Base-by-base conservation (phyloP, 2,888 invertebrate genomes). In the Chrysolina americana region DNA sequence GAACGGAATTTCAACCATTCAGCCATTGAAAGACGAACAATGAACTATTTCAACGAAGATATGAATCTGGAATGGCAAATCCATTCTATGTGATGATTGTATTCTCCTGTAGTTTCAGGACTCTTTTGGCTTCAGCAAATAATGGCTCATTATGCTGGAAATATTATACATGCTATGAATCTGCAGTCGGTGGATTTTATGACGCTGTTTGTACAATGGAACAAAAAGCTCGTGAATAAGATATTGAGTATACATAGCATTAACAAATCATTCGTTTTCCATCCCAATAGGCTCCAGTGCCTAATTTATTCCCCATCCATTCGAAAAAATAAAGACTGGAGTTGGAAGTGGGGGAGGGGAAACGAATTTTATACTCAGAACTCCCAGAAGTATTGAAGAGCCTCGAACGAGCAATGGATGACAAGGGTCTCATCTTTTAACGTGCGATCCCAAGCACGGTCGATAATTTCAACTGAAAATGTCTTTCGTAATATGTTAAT, bases 141-240 rank as follows among this genome's bases (percentile, higher is more conserved):
- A 13, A 53, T 21, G 6, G 13, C 13, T 21, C 21, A 53, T 53
- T 53, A 53, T 53, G 13, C 53, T 5, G 53, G 19, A 21, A 53
- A 53, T 53, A 53, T 53, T 13, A n/a, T n/a, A 53, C 53, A 21
- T 21, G 53, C 53, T 53, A 53, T 53, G 53, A 53, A 53, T 53
- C 53, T 13, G 11, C 13, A 21, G 19, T 5, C 21, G 21, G 5
- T 53, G 5, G 19, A 53, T 53, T 53, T 53, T 53, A 53, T 23
- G 21, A 13, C 21, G 53, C 53, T 13, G 19, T 53, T 53, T 53
- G 53, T 53, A 53, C 11, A 19, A 11, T 53, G 13, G 5, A 53
- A 23, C 21, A 23, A 53, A 21, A 19, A 13, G 21, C 11, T 15
- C 21, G 53, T 53, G 13, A 53, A 13, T 19, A 21, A 13, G 21